Percentiles rank a stretch among this genome's conserved stretches.
Evolutionary conservation across 2,113 vertebrate genomes (phyloP).

Genomic region (Saguinus imperator): DNA sequence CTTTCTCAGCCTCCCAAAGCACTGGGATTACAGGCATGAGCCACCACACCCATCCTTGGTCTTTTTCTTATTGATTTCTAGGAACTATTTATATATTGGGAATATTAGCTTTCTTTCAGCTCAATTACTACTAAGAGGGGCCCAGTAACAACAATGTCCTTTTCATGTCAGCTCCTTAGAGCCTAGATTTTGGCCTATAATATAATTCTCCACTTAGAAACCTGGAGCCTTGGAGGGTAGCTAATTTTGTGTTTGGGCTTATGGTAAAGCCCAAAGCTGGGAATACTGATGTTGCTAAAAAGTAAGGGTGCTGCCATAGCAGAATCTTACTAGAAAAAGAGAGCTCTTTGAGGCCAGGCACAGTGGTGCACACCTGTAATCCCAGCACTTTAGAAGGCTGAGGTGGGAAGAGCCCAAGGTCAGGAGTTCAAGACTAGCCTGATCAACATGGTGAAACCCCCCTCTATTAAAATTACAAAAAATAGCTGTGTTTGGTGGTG

Average conservation of each 20-base stretch:
- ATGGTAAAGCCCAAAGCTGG: not conserved
- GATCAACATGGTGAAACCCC: no score
- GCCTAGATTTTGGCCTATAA: not conserved
- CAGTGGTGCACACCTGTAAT: no score
- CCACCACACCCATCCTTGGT: no score
- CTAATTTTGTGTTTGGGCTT: not conserved
- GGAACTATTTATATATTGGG: not conserved
- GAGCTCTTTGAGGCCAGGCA: not conserved
- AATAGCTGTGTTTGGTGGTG: fast-evolving
- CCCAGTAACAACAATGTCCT: not conserved
- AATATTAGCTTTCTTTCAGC: not conserved
- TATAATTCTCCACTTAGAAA: not conserved
- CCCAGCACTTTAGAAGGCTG: no score
- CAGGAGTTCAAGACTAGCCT: no score
- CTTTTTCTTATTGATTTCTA: not conserved
- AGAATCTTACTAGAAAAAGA: not conserved
- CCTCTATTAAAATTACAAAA: no score
- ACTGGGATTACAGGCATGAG: not conserved
- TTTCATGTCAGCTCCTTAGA: not conserved
- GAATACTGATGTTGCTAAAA: not conserved
- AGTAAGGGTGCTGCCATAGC: not conserved
- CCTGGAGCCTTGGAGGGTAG: no score
- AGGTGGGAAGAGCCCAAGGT: no score
- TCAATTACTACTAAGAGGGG: not conserved
- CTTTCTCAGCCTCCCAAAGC: not conserved